Evolutionary conservation across 2,113 vertebrate genomes (phyloP).

Genomic region (Camelus dromedarius): DNA sequence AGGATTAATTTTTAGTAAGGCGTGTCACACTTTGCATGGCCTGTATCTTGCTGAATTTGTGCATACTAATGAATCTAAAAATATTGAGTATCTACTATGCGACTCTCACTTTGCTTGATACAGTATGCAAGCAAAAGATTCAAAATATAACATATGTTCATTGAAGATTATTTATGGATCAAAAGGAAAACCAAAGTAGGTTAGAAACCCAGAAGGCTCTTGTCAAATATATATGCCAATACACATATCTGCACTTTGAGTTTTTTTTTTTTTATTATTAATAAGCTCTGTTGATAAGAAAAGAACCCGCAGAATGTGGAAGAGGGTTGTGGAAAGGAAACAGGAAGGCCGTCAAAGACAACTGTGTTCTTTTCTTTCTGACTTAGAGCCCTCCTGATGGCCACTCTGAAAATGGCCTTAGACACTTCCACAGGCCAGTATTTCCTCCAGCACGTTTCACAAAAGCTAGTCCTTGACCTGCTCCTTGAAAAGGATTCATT

Average conservation of each 20-base stretch:
- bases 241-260: not conserved
- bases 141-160: slow-evolving; percentile 22
- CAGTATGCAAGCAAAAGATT: slow-evolving; percentile 14
- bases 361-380: not conserved
- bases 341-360: not conserved
- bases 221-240: slow-evolving; percentile 8
- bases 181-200: slow-evolving; percentile 31
- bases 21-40: not conserved
- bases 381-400: slow-evolving; percentile 9
- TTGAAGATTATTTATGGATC: slow-evolving; percentile 28
- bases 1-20: slow-evolving; percentile 55
- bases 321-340: not conserved
- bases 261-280: not conserved
- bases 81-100: not conserved
- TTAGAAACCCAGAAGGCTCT: slow-evolving; percentile 40
- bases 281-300: not conserved
- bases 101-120: not conserved
- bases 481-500: slow-evolving; percentile 18
- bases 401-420: not conserved
- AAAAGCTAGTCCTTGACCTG: not conserved
- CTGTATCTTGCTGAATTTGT: slow-evolving; percentile 50
- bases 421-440: not conserved
- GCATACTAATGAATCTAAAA: slow-evolving; percentile 12
- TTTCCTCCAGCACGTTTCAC: not conserved
- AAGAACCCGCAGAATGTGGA: not conserved